phyloP scores from a whole-genome alignment of 2,797 vertebrate species.

The Anolis apletophallus region DNA sequence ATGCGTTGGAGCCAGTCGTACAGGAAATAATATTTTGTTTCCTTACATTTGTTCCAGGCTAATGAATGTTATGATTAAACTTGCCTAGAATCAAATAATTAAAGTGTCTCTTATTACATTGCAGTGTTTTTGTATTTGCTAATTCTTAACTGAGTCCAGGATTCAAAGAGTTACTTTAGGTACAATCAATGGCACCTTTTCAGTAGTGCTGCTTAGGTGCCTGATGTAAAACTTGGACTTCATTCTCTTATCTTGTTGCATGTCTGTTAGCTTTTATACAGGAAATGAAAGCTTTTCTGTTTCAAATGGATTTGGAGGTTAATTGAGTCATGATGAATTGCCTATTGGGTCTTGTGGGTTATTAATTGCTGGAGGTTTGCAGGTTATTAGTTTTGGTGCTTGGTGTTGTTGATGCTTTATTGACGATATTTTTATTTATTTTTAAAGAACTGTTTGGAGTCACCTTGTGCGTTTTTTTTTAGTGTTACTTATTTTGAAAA shows the following conservation, averaged over 20 bases:
- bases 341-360: neutral
- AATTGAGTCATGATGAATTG: slow-evolving; percentile 7
- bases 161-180: neutral
- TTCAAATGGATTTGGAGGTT: neutral
- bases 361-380: neutral
- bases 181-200: neutral
- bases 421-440: neutral
- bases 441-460: neutral
- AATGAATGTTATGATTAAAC: neutral
- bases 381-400: neutral
- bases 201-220: neutral
- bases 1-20: neutral
- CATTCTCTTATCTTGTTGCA: neutral
- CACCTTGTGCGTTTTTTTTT: neutral
- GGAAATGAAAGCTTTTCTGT: neutral
- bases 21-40: neutral
- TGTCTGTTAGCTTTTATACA: neutral
- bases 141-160: neutral
- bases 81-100: neutral
- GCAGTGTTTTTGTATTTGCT: neutral
- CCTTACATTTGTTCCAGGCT: neutral
- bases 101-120: neutral
- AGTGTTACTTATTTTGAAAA: neutral
- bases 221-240: neutral
- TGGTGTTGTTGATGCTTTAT: neutral